A percentile compares a stretch with the other conserved stretches of the same genome.
These are phyloP conservation scores for Saccostrea glomerata DNA, from an alignment of 1,140 invertebrate species.

Conservation along the genomic window DNA sequence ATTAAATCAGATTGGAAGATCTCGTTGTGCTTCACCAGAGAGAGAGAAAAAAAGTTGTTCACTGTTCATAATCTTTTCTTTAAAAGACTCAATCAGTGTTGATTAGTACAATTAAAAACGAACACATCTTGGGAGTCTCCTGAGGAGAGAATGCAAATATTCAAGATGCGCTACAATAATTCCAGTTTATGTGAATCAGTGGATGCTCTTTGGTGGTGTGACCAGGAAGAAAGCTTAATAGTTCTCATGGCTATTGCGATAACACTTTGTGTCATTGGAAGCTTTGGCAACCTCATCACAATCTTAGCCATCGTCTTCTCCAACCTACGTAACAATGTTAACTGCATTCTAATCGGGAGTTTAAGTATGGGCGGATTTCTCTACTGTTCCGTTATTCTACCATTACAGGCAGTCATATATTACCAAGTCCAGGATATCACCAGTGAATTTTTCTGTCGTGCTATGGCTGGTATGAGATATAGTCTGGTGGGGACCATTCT, in stretches of 20 bases:
- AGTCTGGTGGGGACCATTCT: slow-evolving; percentile 72
- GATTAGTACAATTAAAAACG: background rate
- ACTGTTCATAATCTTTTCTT: background rate
- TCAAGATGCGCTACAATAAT: slow-evolving; percentile 15
- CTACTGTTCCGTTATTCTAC: slow-evolving; percentile 68
- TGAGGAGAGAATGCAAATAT: slow-evolving; percentile 6
- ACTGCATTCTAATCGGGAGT: slow-evolving; percentile 74
- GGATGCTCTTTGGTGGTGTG: slow-evolving; percentile 60
- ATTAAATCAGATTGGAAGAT: background rate
- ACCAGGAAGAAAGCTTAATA: slow-evolving; percentile 49
- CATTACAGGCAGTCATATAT: slow-evolving; percentile 70
- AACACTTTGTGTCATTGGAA: slow-evolving; percentile 64
- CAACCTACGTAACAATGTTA: slow-evolving; percentile 69
- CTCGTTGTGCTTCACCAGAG: background rate
- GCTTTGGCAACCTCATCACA: slow-evolving; percentile 71
- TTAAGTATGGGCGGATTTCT: slow-evolving; percentile 71
- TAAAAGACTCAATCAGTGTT: background rate
- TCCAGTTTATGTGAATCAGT: slow-evolving; percentile 41
- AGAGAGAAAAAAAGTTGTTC: background rate
- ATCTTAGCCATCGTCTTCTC: slow-evolving; percentile 72
- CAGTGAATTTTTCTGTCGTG: slow-evolving; percentile 61
- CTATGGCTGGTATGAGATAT: slow-evolving; percentile 66
- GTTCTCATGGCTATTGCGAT: slow-evolving; percentile 62
- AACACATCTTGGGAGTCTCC: background rate
- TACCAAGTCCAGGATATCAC: slow-evolving; percentile 56